phyloP scores from a whole-genome alignment of 2,797 vertebrate species.

The Oreonectes daqikongensis region DNA sequence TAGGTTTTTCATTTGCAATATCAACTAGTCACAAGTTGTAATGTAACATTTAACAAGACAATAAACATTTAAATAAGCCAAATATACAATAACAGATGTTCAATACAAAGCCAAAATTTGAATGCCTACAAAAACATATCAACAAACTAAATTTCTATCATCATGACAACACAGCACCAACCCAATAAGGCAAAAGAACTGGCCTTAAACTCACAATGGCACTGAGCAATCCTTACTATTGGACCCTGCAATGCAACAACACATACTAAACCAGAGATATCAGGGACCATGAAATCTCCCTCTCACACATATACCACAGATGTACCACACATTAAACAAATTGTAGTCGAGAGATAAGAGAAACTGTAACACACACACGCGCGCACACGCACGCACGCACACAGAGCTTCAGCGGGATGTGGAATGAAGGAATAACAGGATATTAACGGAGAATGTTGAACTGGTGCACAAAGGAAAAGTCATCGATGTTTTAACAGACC shows the following conservation, averaged over 20 bases:
- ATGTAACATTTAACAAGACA: no score
- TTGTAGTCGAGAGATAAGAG: conserved; percentile 28
- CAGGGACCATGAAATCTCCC: background rate
- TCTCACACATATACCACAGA: background rate
- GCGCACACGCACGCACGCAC: background rate
- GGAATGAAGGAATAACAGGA: conserved; percentile 48
- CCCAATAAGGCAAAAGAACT: background rate
- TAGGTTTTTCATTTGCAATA: no score
- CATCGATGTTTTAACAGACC: conserved; percentile 22
- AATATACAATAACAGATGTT: background rate
- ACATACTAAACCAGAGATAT: background rate
- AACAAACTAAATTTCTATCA: background rate
- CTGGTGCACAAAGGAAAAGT: conserved; percentile 27
- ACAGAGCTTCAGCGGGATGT: conserved; percentile 1
- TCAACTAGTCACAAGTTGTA: no score
- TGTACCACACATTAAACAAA: conserved; percentile 34
- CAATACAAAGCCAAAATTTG: background rate
- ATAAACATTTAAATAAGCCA: no score
- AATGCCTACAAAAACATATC: background rate
- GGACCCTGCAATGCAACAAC: background rate
- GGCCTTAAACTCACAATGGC: background rate
- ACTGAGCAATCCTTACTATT: background rate
- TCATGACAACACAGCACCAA: background rate
- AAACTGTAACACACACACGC: conserved; percentile 20
- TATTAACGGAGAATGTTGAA: conserved; percentile 21